Evolutionary conservation across 2,113 vertebrate genomes (phyloP), one percentile per base, ranked within the genome.

Genomic region (Patagioenas fasciata): DNA sequence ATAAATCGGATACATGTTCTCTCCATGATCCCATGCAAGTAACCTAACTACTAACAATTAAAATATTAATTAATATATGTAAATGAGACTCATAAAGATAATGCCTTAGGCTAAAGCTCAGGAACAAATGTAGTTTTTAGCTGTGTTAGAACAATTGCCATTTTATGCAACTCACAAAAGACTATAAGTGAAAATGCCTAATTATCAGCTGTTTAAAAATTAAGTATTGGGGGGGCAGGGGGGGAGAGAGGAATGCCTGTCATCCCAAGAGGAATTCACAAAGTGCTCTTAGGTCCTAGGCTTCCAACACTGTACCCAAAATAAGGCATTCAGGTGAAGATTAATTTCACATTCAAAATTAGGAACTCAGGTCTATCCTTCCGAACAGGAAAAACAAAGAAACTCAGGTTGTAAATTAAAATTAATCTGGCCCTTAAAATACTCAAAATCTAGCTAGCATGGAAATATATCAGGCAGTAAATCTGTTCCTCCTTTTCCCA

Each of bases 111-210:
- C 6, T 44, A 58, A 72, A 38, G 6, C 5, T 80, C 34, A 9
- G 25, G n/a, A 65, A 61, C 0, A 58, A 64, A 82, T 17, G 40
- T 18, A 3, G 1, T 1, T 6, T 71, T 60, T n/a, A 9, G 3
- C 5, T 74, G 20, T 61, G 10, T 77, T 90, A 84, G 23, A 84
- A 80, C 10, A 71, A 31, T 13, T 53, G 28, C 3, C 51, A 57
- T 57, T 66, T 74, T 57, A 16, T 87, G 5, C 4, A 38, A 83
- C 15, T 38, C 32, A 66, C 5, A 40, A 51, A 79, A 34, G 10
- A 40, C 3, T 47, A 16, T 34, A 70, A 79, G 3, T 28, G 38
- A 82, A 79, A 21, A 79, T 10, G 25, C 1, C 1, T 50, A 29
- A 13, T 42, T 54, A 64, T 24, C 14, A 38, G 28, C 16, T 31